Conservation (phyloP, 2,113 vertebrate genomes). For the Spermophilus dauricus region DNA sequence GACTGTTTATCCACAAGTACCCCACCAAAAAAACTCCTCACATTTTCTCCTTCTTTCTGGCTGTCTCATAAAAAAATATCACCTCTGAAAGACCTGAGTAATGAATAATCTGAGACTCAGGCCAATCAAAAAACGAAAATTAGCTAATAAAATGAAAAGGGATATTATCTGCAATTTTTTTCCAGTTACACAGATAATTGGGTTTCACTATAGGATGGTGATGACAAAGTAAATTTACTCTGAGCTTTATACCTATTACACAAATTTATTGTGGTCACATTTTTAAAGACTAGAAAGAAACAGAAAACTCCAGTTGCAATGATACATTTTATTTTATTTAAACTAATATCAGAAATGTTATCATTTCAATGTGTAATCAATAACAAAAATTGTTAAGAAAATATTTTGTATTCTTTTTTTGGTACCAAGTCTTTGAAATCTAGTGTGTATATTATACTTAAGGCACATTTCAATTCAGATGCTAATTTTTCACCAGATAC, state of each 20-base stretch:
- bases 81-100: not conserved
- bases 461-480: not conserved
- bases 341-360: not conserved
- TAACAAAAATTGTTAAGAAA: not conserved
- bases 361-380: not conserved
- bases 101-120: conserved; percentile 3
- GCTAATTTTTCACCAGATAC: not conserved
- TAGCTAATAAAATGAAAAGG: conserved; percentile 11
- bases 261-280: not conserved
- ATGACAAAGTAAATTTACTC: not conserved
- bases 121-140: conserved; percentile 51
- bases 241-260: not conserved
- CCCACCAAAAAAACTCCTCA: not conserved
- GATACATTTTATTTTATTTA: conserved; percentile 52
- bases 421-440: conserved; percentile 29
- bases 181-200: not conserved
- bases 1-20: not conserved
- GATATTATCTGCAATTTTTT: conserved; percentile 24
- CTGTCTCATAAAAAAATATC: not conserved
- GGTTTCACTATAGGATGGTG: not conserved
- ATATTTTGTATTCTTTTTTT: conserved; percentile 13
- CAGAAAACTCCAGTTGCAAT: not conserved
- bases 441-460: not conserved
- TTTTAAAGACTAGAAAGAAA: conserved; percentile 7
- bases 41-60: not conserved